phyloP scores from a whole-genome alignment of 2,888 invertebrate genomes.

The Rhopalosiphum nymphaeae region DNA sequence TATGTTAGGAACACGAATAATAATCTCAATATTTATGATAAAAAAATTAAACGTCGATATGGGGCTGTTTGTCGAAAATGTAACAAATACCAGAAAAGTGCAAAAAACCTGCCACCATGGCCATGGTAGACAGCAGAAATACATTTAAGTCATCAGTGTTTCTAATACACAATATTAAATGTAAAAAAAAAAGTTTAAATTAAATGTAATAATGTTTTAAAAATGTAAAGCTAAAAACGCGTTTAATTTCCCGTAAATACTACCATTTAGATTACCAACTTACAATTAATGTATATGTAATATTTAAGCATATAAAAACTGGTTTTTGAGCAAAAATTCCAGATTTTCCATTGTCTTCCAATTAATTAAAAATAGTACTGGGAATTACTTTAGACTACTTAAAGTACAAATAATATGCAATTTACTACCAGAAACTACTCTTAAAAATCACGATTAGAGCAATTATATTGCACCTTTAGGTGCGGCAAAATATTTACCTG shows the following conservation, averaged over 20 bases:
- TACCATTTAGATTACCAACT: neutral
- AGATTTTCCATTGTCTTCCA: neutral
- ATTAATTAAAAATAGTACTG: neutral
- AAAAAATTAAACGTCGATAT: neutral
- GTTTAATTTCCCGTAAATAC: neutral
- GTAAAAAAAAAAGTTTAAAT: neutral
- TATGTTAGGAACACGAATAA: neutral
- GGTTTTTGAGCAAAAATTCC: neutral
- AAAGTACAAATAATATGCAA: neutral
- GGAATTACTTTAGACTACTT: neutral
- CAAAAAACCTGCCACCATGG: neutral
- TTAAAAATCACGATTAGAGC: neutral
- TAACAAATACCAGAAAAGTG: neutral
- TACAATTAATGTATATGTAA: neutral
- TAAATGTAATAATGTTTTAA: neutral
- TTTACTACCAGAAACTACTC: neutral
- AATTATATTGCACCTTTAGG: neutral
- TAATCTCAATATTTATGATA: neutral
- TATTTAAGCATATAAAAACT: neutral
- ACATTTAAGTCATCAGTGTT: neutral
- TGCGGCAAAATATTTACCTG: neutral
- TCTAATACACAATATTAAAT: neutral
- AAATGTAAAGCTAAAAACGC: neutral
- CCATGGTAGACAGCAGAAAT: neutral
- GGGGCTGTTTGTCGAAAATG: neutral